A percentile compares a stretch with the other conserved stretches of the same genome.
Conservation (phyloP, 1,140 invertebrate species). For the Charaxes varanes region DNA sequence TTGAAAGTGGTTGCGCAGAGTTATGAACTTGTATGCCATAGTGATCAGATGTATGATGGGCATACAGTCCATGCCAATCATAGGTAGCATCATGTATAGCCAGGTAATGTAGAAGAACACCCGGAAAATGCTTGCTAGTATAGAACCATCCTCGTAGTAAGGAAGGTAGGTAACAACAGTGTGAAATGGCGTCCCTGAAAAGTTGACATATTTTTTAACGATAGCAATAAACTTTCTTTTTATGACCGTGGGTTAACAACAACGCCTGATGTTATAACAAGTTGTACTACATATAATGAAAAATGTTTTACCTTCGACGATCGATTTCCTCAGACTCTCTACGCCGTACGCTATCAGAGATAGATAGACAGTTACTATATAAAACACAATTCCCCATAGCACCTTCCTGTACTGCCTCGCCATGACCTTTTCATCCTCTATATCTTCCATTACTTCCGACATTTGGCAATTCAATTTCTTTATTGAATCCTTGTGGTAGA, state of each 20-base stretch:
- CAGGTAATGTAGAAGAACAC: conserved; percentile 58
- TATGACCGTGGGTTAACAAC: no score
- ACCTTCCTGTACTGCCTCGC: conserved; percentile 47
- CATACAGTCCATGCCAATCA: conserved; percentile 62
- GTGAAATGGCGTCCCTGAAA: conserved; percentile 54
- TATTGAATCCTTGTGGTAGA: conserved; percentile 47
- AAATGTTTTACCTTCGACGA: conserved; percentile 41
- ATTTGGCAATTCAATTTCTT: conserved; percentile 58
- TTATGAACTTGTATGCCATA: conserved; percentile 50
- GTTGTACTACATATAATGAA: neutral
- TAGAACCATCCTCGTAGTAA: conserved; percentile 38
- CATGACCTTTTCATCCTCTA: conserved; percentile 45
- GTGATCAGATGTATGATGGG: conserved; percentile 60
- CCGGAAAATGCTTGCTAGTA: conserved; percentile 33
- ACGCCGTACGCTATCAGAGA: conserved; percentile 50
- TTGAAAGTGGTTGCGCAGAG: conserved; percentile 42
- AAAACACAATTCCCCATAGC: conserved; percentile 43
- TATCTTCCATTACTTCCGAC: conserved; percentile 38
- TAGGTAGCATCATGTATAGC: conserved; percentile 63
- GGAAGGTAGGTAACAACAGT: conserved; percentile 60
- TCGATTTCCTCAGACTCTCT: conserved; percentile 41
- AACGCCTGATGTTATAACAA: no score
- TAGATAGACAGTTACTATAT: conserved; percentile 51
- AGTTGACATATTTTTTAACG: no score
- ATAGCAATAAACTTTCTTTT: no score